These are phyloP conservation scores for Trialeurodes vaporariorum DNA, from an alignment of 1,140 invertebrate species.

Conservation along the genomic window DNA sequence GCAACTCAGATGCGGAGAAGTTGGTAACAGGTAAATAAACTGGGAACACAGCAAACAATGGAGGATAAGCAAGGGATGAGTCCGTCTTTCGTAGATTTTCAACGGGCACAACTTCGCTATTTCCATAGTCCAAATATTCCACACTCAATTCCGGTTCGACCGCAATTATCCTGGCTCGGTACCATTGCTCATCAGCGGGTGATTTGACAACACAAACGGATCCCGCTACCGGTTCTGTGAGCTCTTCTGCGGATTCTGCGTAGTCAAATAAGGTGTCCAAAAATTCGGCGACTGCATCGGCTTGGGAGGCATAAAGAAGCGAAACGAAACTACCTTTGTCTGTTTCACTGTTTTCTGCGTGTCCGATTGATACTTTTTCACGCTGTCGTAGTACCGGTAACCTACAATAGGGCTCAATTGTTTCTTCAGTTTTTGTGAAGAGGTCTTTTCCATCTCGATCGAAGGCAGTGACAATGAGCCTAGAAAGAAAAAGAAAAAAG, in stretches of 20 bases:
- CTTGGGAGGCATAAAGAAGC: not conserved
- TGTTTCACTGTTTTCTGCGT: conserved; percentile 25
- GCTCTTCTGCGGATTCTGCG: not conserved
- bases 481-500: conserved; percentile 3
- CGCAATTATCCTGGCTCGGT: conserved; percentile 23
- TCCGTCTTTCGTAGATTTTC: conserved; percentile 20
- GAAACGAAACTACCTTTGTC: conserved; percentile 21
- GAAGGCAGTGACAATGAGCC: not conserved
- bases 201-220: conserved; percentile 46
- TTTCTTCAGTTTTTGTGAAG: conserved; percentile 3
- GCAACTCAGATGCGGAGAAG: not conserved
- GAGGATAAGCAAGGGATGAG: conserved; percentile 10
- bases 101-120: conserved; percentile 31
- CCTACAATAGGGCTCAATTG: not conserved
- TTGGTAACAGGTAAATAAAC: not conserved
- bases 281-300: not conserved
- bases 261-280: not conserved
- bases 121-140: conserved; percentile 43
- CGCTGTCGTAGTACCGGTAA: not conserved
- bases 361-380: not conserved
- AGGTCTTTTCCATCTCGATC: not conserved
- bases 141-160: conserved; percentile 19
- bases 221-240: conserved; percentile 4
- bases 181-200: conserved; percentile 44
- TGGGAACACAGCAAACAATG: not conserved